Percentiles rank a stretch among this genome's conserved stretches.
phyloP scores from a whole-genome alignment of 1,140 invertebrate genomes.

The Dendroctonus valens region DNA sequence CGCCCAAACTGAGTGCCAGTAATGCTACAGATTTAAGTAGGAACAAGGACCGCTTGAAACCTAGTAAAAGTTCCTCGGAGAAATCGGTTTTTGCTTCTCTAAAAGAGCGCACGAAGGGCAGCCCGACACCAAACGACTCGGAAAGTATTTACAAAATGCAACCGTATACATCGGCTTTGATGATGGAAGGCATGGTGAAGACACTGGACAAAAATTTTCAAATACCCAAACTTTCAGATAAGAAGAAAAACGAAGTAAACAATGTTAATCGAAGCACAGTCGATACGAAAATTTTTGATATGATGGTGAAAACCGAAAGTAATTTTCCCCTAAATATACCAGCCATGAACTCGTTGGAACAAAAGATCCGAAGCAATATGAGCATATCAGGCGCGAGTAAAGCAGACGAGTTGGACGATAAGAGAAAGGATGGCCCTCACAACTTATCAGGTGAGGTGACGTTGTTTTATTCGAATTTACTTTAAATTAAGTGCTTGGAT shows the following conservation, averaged over 20 bases:
- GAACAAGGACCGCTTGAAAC: constrained; percentile 56
- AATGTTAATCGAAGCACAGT: constrained; percentile 38
- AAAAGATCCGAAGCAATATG: constrained; percentile 45
- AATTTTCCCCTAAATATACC: constrained; percentile 45
- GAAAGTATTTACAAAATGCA: constrained; percentile 62
- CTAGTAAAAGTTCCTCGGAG: constrained; percentile 57
- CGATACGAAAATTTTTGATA: constrained; percentile 44
- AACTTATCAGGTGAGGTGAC: constrained; percentile 35
- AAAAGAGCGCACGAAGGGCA: constrained; percentile 61
- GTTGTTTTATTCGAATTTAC: not conserved
- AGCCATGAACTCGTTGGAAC: constrained; percentile 44
- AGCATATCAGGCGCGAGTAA: constrained; percentile 35
- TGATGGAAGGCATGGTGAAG: constrained; percentile 73
- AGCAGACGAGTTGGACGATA: constrained; percentile 21
- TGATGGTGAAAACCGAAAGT: constrained; percentile 43
- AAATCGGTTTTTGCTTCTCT: constrained; percentile 65
- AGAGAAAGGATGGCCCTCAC: constrained; percentile 37
- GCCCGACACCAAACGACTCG: constrained; percentile 57
- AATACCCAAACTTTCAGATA: constrained; percentile 75
- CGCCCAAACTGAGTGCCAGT: constrained; percentile 51
- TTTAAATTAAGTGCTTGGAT: not conserved
- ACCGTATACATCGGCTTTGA: constrained; percentile 52
- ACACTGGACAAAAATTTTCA: constrained; percentile 81
- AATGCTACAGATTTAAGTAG: constrained; percentile 57
- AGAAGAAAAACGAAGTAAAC: constrained; percentile 37